Conservation (phyloP, 2,797 vertebrate species). For the Halcyon badia region DNA sequence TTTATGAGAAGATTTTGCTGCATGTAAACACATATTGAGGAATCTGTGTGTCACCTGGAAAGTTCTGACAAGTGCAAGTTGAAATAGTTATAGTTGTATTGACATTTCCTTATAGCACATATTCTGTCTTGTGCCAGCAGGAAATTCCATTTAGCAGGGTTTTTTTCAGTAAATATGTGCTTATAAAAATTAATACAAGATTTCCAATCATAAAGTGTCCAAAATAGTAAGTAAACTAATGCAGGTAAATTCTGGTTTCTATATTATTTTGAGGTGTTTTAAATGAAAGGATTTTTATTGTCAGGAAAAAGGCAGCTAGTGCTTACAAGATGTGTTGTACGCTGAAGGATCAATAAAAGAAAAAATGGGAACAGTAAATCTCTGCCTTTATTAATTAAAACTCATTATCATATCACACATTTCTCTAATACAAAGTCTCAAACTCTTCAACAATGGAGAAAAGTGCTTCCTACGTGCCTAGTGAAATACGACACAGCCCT, state of each 20-base stretch:
- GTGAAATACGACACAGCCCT: background rate
- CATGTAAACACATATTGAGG: fast-evolving
- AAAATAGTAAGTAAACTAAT: background rate
- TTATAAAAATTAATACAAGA: background rate
- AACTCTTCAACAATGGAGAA: background rate
- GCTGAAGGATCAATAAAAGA: background rate
- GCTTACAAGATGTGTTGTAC: background rate
- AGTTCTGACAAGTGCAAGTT: background rate
- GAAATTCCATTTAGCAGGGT: background rate
- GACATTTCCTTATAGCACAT: fast-evolving
- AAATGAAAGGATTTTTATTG: background rate
- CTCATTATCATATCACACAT: background rate
- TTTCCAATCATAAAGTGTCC: background rate
- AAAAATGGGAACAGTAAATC: background rate
- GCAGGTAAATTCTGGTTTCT: background rate
- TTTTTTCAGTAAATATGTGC: background rate
- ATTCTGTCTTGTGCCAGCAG: background rate
- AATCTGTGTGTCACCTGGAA: background rate
- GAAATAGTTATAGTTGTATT: background rate
- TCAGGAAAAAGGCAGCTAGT: slow-evolving; percentile 1
- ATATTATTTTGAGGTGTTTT: background rate
- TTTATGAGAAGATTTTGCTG: background rate
- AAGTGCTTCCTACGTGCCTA: background rate
- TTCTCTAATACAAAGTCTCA: background rate
- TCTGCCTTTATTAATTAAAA: background rate